Conservation (phyloP, 2,888 invertebrate genomes). For the Mamestra brassicae region DNA sequence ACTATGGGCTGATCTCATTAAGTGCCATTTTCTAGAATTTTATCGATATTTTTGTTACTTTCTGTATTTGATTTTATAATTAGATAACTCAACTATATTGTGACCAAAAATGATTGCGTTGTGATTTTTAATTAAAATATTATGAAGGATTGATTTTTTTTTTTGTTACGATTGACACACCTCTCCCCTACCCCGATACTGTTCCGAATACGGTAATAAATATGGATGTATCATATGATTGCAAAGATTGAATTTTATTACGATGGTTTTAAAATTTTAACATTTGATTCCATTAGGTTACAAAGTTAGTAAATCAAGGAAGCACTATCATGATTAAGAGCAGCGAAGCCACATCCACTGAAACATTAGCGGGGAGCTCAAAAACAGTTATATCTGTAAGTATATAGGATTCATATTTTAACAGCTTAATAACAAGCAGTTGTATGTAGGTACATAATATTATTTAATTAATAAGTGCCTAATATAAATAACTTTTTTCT, state of each 20-base stretch:
- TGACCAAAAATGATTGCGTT: too few relatives aligned
- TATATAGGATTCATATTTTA: not conserved
- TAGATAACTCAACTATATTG: too few relatives aligned
- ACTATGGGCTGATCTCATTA: too few relatives aligned
- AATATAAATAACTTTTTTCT: not conserved
- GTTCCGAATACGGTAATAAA: constrained; percentile 1
- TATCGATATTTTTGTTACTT: too few relatives aligned
- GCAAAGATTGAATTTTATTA: not conserved
- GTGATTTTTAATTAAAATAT: too few relatives aligned
- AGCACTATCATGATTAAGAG: not conserved
- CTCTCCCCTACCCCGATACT: not conserved
- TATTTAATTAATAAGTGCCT: not conserved
- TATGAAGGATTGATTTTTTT: too few relatives aligned
- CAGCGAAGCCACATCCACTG: not conserved
- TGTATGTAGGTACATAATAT: not conserved
- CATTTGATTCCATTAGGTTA: not conserved
- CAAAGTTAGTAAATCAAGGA: not conserved
- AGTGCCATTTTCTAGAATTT: too few relatives aligned
- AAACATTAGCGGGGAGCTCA: not conserved
- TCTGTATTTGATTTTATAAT: too few relatives aligned
- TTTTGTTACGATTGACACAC: too few relatives aligned
- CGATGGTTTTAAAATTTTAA: not conserved
- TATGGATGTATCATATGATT: not conserved
- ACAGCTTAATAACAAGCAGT: not conserved
- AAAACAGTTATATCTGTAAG: not conserved